phyloP scores from a whole-genome alignment of 2,113 vertebrate genomes.

The Craseonycteris thonglongyai region DNA sequence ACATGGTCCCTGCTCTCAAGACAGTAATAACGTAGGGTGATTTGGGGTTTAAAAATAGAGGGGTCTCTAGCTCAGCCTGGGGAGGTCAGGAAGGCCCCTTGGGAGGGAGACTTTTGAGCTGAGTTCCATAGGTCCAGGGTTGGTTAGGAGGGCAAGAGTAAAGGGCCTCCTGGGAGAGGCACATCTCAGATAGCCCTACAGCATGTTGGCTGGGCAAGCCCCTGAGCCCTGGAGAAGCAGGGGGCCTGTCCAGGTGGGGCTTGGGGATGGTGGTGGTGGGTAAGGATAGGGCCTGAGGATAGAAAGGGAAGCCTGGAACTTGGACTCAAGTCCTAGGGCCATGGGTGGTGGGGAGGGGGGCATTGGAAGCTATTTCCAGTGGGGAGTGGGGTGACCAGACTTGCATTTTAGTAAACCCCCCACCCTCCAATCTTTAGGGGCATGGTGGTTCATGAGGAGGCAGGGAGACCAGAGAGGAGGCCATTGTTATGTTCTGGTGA shows the following conservation, averaged over 20 bases:
- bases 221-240: not conserved
- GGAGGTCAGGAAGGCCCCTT: not conserved
- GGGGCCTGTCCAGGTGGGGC: not conserved
- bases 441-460: not conserved
- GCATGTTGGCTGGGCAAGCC: not conserved
- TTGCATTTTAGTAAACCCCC: not conserved
- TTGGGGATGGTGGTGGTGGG: rapidly evolving
- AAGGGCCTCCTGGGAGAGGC: not conserved
- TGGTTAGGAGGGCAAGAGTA: not conserved
- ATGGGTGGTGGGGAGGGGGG: too few species aligned
- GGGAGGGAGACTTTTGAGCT: not conserved
- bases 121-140: not conserved
- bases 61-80: not conserved
- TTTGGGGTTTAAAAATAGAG: not conserved
- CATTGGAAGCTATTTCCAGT: not conserved
- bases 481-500: not conserved
- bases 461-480: not conserved
- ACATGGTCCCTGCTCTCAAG: not conserved
- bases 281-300: not conserved
- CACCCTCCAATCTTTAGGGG: not conserved
- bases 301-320: not conserved
- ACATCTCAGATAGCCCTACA: not conserved
- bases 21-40: not conserved
- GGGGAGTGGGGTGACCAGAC: not conserved
- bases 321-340: not conserved